Base-by-base conservation (phyloP, 2,888 invertebrate species). In the Cryptocheilus praepositus region DNA sequence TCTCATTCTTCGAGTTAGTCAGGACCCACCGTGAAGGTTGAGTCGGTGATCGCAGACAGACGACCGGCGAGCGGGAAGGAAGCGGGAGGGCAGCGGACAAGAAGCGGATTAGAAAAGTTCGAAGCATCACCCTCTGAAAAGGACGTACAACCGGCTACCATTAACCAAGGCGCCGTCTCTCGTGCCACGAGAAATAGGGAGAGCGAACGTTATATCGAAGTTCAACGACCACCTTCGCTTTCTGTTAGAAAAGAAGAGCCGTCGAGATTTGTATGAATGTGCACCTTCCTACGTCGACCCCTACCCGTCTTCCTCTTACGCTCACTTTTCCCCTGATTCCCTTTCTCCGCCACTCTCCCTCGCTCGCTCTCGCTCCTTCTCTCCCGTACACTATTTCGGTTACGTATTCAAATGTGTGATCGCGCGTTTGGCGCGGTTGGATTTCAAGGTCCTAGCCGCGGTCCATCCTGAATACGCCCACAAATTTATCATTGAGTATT, bases 401-500 rank as follows among this genome's bases (percentile, higher is more conserved):
- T 77, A 76, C 75, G 81, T 74, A 84, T 83, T 84, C 80, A 83
- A 80, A 81, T 63, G 61, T 49, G 46, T 76, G 71, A 66, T 73
- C 77, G 75, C 65, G 77, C 80, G 81, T 80, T 85, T 83, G 80
- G 75, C 82, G 79, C 74, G 81, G 81, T 83, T 84, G 79, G 80
- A 83, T 86, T 84, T 84, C 85, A 85, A 86, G 84, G 86, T 86
- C 83, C 18, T 76, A 73, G 73, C 76, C 74, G 77, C 77, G 82
- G 84, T 85, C 83, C 84, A 85, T 86, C 85, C 84, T 86, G 88
- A 86, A 87, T 87, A 87, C 88, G 86, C 88, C 88, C 83, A 87
- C 86, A 86, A 88, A 88, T 88, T 88, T 87, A 88, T 88, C 87
- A 88, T 88, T 83, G 88, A 88, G 86, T 85, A 88, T 88, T 88